Evolutionary conservation across 2,113 vertebrate species (phyloP).

Genomic region (Dicaeum eximium): DNA sequence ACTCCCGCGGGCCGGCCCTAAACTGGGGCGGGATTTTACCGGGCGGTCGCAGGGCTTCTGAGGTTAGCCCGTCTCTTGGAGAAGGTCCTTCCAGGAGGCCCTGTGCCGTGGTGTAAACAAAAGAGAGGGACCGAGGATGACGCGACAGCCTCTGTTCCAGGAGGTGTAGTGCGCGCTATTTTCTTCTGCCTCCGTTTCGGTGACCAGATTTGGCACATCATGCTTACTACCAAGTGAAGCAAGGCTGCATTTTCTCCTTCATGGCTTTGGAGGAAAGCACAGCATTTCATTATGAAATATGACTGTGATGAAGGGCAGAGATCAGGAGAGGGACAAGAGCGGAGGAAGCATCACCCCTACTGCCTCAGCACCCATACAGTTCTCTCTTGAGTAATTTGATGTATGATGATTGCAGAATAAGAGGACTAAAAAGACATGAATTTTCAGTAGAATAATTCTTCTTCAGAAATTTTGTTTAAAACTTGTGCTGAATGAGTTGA

Average conservation of each 20-base stretch:
- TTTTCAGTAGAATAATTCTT: neutral
- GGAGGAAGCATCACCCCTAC: neutral
- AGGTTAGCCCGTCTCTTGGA: neutral
- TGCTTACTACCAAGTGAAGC: neutral
- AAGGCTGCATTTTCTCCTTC: neutral
- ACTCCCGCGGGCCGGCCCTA: neutral
- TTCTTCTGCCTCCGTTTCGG: neutral
- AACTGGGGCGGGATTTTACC: neutral
- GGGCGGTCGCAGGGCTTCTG: neutral
- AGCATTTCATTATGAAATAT: rapidly evolving
- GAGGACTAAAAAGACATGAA: neutral
- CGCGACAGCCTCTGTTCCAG: rapidly evolving
- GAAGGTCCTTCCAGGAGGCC: neutral
- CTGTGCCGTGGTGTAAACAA: rapidly evolving
- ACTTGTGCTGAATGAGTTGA: neutral
- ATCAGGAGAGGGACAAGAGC: neutral
- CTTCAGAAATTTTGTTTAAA: neutral
- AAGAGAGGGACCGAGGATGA: neutral
- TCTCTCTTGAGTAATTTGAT: neutral
- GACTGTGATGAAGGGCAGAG: rapidly evolving
- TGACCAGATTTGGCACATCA: neutral
- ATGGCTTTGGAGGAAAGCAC: rapidly evolving
- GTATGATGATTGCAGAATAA: neutral
- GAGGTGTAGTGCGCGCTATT: rapidly evolving
- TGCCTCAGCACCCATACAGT: rapidly evolving